Percentiles rank a stretch among this genome's conserved stretches.
Conservation (phyloP, 2,113 vertebrate species). For the Ascaphus truei region DNA sequence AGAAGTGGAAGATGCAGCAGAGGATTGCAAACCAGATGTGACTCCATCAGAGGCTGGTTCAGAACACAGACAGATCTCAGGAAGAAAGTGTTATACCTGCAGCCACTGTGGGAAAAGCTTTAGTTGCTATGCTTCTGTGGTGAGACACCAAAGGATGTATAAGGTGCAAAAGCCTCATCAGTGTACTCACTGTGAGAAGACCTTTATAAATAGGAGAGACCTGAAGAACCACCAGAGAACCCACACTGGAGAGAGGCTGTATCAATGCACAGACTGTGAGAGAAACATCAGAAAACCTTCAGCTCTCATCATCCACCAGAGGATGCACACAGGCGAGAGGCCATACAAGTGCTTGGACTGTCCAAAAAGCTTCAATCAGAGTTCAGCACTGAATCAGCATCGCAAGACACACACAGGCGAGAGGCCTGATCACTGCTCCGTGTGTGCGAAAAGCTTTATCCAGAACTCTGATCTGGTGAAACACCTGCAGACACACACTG, state of each 20-base stretch:
- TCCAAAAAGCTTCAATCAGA: constrained; percentile 39
- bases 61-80: no score
- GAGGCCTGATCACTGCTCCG: constrained; percentile 26
- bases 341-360: constrained; percentile 36
- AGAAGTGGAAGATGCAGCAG: no score
- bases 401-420: constrained; percentile 37
- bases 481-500: constrained; percentile 30
- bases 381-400: constrained; percentile 50
- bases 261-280: constrained; percentile 27
- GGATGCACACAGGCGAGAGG: constrained; percentile 39
- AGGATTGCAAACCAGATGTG: no score
- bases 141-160: no score
- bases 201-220: no score
- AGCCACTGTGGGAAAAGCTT: no score
- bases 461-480: constrained; percentile 36
- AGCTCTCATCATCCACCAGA: constrained; percentile 44
- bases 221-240: constrained; percentile 30
- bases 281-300: constrained; percentile 26
- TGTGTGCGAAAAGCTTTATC: constrained; percentile 40
- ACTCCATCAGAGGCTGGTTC: no score
- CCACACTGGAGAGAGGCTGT: constrained; percentile 35
- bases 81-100: no score
- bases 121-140: no score
- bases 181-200: no score
- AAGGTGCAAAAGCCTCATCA: no score